phyloP scores from a whole-genome alignment of 2,888 invertebrate genomes.

The Nebria brevicollis region DNA sequence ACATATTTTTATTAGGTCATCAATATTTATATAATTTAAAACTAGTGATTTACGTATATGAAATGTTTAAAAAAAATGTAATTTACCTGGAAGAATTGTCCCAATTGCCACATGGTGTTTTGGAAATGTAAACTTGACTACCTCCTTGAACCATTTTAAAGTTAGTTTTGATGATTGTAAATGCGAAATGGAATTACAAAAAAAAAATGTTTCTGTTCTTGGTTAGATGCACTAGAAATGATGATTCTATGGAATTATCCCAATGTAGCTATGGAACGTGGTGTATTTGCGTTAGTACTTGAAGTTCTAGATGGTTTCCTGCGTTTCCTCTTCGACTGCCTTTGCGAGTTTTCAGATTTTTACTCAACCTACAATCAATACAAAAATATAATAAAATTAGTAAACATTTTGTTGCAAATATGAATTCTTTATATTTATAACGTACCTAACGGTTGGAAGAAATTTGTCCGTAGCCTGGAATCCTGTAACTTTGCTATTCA shows the following conservation, averaged over 20 bases:
- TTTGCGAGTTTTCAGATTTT: constrained; percentile 83
- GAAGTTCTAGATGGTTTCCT: constrained; percentile 85
- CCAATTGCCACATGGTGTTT: constrained; percentile 50
- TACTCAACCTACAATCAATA: constrained; percentile 74
- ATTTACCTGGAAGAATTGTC: constrained; percentile 56
- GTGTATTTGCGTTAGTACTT: constrained; percentile 83
- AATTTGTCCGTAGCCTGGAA: constrained; percentile 59
- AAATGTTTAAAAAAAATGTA: neutral
- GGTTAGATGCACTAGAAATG: constrained; percentile 2
- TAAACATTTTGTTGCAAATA: constrained; percentile 48
- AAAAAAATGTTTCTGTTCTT: neutral
- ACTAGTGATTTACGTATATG: neutral
- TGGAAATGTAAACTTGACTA: constrained; percentile 49
- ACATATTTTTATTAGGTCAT: neutral
- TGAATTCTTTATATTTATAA: neutral
- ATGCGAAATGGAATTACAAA: constrained; percentile 8
- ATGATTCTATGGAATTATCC: constrained; percentile 6
- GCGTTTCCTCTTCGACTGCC: constrained; percentile 87
- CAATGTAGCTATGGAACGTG: constrained; percentile 79
- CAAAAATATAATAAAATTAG: neutral
- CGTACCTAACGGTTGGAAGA: constrained; percentile 61
- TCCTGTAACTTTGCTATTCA: constrained; percentile 59
- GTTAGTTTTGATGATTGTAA: constrained; percentile 40
- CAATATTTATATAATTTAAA: neutral
- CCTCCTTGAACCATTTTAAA: constrained; percentile 61